Evolutionary conservation across 2,113 vertebrate genomes (phyloP).

Genomic region (Apeltes quadracus): DNA sequence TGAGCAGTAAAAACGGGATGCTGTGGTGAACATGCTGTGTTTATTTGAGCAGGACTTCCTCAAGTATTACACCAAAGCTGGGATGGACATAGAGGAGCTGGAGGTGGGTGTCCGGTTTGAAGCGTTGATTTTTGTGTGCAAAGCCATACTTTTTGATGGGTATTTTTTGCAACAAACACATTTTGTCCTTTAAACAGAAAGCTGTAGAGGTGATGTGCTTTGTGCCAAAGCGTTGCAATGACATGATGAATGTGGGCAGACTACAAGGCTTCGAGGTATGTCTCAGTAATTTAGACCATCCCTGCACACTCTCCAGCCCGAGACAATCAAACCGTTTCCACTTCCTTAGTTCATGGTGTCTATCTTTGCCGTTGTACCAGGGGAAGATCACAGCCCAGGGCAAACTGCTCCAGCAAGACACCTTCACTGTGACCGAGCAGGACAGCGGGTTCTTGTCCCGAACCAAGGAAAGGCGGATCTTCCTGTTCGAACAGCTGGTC

Average conservation of each 20-base stretch:
- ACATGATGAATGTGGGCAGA: conserved; percentile 94
- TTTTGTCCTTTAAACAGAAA: conserved; percentile 75
- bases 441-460: conserved; percentile 86
- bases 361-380: conserved; percentile 63
- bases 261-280: conserved; percentile 92
- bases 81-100: conserved; percentile 85
- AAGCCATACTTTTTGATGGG: background rate
- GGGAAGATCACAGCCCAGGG: conserved; percentile 93
- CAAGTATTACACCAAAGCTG: conserved; percentile 90
- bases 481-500: conserved; percentile 92
- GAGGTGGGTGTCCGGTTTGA: conserved; percentile 75
- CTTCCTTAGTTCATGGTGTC: conserved; percentile 35
- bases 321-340: conserved; percentile 5
- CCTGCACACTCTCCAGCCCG: conserved; percentile 8
- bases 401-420: conserved; percentile 92
- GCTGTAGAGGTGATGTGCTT: conserved; percentile 94
- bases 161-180: background rate
- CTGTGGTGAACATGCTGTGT: conserved; percentile 68
- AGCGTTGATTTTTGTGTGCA: background rate
- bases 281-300: conserved; percentile 33
- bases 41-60: conserved; percentile 87
- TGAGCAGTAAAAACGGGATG: conserved; percentile 44
- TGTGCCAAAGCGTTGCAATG: conserved; percentile 92
- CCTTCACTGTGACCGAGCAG: conserved; percentile 87
- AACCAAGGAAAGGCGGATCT: conserved; percentile 87